These are phyloP conservation scores for Notarius lentiginosus DNA, from an alignment of 2,113 vertebrate species.

Conservation along the genomic window DNA sequence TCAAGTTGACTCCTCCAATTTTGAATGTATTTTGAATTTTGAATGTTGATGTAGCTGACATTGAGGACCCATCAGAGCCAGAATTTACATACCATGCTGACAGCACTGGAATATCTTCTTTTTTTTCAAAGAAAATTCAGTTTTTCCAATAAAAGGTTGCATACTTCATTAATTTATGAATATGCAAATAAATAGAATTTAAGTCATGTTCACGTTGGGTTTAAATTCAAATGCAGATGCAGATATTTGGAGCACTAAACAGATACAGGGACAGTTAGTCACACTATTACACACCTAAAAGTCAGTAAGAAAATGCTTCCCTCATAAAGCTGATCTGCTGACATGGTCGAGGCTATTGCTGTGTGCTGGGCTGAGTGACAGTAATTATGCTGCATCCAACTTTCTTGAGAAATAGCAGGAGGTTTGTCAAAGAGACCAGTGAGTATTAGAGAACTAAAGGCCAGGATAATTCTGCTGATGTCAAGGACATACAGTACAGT, in stretches of 20 bases:
- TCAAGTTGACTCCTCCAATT: too few species aligned
- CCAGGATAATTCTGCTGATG: slow-evolving; percentile 39
- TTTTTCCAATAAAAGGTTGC: not conserved
- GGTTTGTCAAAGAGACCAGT: slow-evolving; percentile 24
- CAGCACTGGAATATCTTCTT: not conserved
- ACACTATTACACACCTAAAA: not conserved
- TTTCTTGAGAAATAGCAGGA: slow-evolving; percentile 18
- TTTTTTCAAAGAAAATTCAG: not conserved
- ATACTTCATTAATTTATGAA: not conserved
- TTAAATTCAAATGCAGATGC: not conserved
- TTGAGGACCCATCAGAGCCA: not conserved
- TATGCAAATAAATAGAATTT: not conserved
- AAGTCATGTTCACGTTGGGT: not conserved
- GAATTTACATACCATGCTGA: too few species aligned
- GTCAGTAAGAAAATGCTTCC: not conserved
- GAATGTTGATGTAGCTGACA: too few species aligned
- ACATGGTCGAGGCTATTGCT: slow-evolving; percentile 3
- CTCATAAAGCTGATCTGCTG: not conserved
- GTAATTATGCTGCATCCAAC: slow-evolving; percentile 37
- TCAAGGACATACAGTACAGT: slow-evolving; percentile 14
- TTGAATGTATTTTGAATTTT: too few species aligned
- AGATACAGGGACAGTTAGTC: not conserved
- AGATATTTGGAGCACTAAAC: not conserved
- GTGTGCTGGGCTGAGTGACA: slow-evolving; percentile 42
- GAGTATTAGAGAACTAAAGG: slow-evolving; percentile 31